Evolutionary conservation across 2,888 invertebrate species (phyloP).

Genomic region (Eucera pruinosa): DNA sequence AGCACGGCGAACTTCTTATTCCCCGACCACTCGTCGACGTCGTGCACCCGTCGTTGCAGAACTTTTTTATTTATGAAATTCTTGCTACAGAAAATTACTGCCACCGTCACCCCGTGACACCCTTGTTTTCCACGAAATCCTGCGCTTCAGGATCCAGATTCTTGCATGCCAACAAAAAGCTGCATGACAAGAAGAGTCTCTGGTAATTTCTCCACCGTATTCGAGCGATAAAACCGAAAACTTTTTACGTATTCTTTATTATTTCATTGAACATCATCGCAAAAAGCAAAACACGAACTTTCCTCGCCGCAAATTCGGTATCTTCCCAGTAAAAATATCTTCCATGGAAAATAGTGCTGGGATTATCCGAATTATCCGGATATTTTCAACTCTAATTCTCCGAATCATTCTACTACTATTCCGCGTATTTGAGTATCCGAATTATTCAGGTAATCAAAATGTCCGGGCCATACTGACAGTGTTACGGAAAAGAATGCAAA

Average conservation of each 20-base stretch:
- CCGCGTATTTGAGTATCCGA: no score
- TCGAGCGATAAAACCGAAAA: neutral
- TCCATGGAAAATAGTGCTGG: neutral
- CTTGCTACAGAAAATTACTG: conserved; percentile 55
- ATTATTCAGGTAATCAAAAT: no score
- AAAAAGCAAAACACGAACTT: no score
- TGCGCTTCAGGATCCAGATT: conserved; percentile 19
- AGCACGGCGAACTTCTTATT: conserved; percentile 57
- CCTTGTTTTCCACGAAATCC: conserved; percentile 37
- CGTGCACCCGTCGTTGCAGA: conserved; percentile 42
- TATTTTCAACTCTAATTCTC: no score
- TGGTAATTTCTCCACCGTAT: conserved; percentile 9
- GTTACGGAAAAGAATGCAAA: neutral
- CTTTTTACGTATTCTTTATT: neutral
- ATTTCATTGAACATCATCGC: no score
- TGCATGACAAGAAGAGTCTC: neutral
- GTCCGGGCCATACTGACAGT: no score
- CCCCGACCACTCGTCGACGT: conserved; percentile 50
- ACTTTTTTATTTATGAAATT: conserved; percentile 72
- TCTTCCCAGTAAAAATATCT: neutral
- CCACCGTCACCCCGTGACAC: conserved; percentile 27
- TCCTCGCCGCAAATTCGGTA: neutral
- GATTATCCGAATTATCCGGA: no score
- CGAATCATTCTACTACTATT: no score
- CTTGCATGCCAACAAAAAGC: neutral